These are phyloP conservation scores for Nineta flava DNA, from an alignment of 2,888 invertebrate species.

Conservation along the genomic window DNA sequence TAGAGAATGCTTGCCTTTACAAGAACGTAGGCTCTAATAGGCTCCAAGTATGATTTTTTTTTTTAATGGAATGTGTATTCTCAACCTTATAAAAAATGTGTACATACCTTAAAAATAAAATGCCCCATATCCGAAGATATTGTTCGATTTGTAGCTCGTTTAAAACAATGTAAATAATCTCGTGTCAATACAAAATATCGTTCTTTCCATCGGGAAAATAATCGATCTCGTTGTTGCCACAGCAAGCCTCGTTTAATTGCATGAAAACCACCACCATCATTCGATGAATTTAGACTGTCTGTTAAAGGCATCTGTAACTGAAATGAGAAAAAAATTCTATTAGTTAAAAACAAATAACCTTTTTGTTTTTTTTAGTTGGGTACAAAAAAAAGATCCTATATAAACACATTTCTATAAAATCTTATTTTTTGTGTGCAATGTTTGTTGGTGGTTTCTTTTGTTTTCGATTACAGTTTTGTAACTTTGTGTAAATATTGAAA, in stretches of 20 bases:
- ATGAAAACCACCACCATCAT: constrained; percentile 30
- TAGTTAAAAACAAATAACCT: no score
- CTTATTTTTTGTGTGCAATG: no score
- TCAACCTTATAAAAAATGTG: no score
- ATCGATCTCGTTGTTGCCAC: constrained; percentile 45
- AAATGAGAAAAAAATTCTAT: neutral
- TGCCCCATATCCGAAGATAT: constrained; percentile 47
- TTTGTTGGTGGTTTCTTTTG: no score
- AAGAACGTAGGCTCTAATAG: neutral
- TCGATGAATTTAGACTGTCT: neutral
- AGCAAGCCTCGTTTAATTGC: constrained; percentile 46
- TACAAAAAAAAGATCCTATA: no score
- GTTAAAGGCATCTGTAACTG: constrained; percentile 2
- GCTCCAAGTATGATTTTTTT: no score
- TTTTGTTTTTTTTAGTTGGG: no score
- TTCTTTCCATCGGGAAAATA: constrained; percentile 50
- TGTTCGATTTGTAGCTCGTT: constrained; percentile 35
- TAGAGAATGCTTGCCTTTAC: neutral
- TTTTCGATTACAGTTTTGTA: no score
- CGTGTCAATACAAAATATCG: constrained; percentile 47
- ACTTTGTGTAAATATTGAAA: no score
- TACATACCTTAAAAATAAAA: constrained; percentile 44
- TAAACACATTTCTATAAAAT: no score
- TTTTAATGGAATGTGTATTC: no score
- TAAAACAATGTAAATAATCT: constrained; percentile 49